Percentiles rank a stretch among this genome's conserved stretches.
Conservation (phyloP, 2,797 vertebrate species). For the Euthynnus affinis region DNA sequence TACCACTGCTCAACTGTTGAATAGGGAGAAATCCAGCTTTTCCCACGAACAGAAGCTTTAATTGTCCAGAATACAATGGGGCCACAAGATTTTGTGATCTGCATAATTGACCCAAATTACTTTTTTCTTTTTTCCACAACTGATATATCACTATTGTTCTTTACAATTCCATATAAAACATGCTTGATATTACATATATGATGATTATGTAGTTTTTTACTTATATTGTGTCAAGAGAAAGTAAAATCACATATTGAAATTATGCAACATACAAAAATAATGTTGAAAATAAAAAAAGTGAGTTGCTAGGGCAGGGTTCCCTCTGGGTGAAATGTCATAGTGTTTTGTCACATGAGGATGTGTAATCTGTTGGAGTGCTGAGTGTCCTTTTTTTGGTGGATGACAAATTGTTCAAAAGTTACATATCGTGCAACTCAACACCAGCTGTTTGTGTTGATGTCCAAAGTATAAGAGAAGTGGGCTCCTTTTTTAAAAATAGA, state of each 20-base stretch:
- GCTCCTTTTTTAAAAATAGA: conserved; percentile 36
- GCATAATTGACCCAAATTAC: background rate
- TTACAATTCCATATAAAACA: no score
- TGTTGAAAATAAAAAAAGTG: background rate
- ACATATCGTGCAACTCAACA: conserved; percentile 8
- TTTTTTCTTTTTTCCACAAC: background rate
- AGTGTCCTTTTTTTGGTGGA: conserved; percentile 32
- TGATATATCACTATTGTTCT: background rate
- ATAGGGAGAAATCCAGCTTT: no score
- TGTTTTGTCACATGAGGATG: conserved; percentile 56
- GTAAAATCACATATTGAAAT: background rate
- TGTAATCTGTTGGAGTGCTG: conserved; percentile 49
- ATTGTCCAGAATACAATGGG: background rate
- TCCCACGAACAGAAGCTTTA: no score
- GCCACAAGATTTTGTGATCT: background rate
- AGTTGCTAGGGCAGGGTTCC: background rate
- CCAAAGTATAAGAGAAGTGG: conserved; percentile 35
- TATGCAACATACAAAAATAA: background rate
- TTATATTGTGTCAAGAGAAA: background rate
- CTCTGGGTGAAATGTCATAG: conserved; percentile 1
- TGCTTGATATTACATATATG: background rate
- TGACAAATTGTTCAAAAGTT: conserved; percentile 41
- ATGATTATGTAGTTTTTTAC: background rate
- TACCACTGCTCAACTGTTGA: no score
- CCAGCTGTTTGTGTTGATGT: conserved; percentile 27